These are phyloP conservation scores for Leucopsar rothschildi DNA, from an alignment of 2,113 vertebrate genomes.

Conservation along the genomic window DNA sequence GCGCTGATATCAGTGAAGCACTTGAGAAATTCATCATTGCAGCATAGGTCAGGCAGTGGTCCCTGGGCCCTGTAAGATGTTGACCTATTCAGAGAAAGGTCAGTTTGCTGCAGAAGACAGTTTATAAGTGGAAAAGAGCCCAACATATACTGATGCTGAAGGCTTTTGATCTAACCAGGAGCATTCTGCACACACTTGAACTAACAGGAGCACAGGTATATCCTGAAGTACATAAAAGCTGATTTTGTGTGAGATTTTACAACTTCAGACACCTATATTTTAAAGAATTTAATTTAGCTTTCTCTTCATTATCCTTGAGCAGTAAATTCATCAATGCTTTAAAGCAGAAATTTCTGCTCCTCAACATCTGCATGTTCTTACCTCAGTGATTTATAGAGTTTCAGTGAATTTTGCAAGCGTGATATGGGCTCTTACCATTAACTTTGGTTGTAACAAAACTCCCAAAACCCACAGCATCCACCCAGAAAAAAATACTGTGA, in stretches of 20 bases:
- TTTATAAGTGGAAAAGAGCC: not conserved
- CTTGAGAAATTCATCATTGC: not conserved
- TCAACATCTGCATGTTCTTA: not conserved
- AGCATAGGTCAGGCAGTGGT: slow-evolving; percentile 14
- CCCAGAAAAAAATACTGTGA: not conserved
- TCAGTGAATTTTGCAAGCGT: not conserved
- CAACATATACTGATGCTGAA: not conserved
- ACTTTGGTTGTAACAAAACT: not conserved
- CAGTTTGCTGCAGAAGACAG: slow-evolving; percentile 14
- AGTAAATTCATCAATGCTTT: not conserved
- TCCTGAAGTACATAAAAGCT: not conserved
- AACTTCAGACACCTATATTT: not conserved
- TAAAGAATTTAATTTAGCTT: not conserved
- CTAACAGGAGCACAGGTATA: not conserved
- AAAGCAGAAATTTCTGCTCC: not conserved
- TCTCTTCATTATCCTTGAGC: not conserved
- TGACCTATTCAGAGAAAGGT: slow-evolving; percentile 60
- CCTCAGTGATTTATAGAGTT: not conserved
- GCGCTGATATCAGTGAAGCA: not conserved
- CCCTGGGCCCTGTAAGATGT: not conserved
- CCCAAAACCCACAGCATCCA: not conserved
- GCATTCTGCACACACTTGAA: not conserved
- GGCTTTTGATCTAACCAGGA: not conserved
- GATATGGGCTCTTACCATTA: not conserved
- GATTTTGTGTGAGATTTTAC: not conserved